Evolutionary conservation across 2,888 invertebrate species (phyloP).

Genomic region (Augiades crinisus): DNA sequence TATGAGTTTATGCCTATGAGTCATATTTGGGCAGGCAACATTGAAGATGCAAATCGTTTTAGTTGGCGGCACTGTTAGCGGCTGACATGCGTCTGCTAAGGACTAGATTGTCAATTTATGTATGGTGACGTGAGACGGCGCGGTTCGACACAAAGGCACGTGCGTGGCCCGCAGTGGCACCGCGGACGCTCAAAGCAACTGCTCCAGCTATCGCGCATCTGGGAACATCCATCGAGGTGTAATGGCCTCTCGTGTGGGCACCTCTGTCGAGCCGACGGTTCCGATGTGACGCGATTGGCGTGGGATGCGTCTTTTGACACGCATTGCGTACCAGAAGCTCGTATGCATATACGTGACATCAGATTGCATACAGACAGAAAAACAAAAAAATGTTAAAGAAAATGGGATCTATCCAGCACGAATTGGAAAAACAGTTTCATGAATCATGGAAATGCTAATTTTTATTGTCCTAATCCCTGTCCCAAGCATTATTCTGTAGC

Average conservation of each 20-base stretch:
- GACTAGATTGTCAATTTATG: conserved; percentile 67
- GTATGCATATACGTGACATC: conserved; percentile 49
- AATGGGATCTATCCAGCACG: no score
- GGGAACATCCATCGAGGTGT: conserved; percentile 65
- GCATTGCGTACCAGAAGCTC: conserved; percentile 48
- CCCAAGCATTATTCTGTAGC: no score
- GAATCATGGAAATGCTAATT: no score
- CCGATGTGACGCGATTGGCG: conserved; percentile 56
- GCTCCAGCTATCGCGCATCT: conserved; percentile 41
- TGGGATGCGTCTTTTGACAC: conserved; percentile 65
- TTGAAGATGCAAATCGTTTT: conserved; percentile 40
- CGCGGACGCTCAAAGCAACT: conserved; percentile 60
- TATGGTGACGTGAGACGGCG: conserved; percentile 66
- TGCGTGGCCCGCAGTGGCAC: conserved; percentile 63
- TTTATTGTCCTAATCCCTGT: no score
- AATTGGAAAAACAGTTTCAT: no score
- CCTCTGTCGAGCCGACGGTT: conserved; percentile 67
- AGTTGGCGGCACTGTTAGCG: conserved; percentile 41
- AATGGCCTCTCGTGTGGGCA: conserved; percentile 70
- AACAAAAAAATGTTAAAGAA: no score
- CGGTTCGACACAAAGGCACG: conserved; percentile 68
- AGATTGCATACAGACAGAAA: no score
- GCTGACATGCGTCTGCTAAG: conserved; percentile 46
- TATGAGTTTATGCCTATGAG: conserved; percentile 5
- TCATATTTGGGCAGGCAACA: conserved; percentile 34